A percentile compares a stretch with the other conserved stretches of the same genome.
Conservation (phyloP, 1,140 invertebrate genomes). For the Pectinophora gossypiella region DNA sequence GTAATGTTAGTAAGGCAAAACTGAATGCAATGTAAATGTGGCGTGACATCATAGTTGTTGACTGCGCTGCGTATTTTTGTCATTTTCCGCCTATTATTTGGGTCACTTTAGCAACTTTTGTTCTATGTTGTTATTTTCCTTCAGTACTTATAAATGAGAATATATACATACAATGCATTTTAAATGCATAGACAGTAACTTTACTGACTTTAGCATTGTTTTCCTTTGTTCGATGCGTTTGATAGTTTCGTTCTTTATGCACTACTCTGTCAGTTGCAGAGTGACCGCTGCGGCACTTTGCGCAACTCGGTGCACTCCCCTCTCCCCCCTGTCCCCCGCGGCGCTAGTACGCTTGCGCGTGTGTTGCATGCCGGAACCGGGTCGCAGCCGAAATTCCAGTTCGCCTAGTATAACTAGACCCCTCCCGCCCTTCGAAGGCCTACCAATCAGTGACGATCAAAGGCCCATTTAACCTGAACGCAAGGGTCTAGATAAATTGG, state of each 20-base stretch:
- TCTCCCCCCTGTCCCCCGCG: slow-evolving; percentile 18
- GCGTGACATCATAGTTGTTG: too few species aligned
- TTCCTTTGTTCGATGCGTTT: not conserved
- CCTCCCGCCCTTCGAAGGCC: slow-evolving; percentile 24
- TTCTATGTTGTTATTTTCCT: too few species aligned
- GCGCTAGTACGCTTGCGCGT: slow-evolving; percentile 56
- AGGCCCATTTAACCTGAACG: not conserved
- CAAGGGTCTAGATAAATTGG: slow-evolving; percentile 33
- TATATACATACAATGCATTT: not conserved
- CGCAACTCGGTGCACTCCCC: slow-evolving; percentile 65
- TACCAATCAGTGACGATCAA: not conserved
- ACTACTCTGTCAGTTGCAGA: slow-evolving; percentile 25
- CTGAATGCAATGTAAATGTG: too few species aligned
- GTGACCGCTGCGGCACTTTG: slow-evolving; percentile 59
- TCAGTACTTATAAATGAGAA: not conserved
- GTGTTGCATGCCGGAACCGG: slow-evolving; percentile 68
- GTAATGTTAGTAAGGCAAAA: too few species aligned
- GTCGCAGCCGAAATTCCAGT: slow-evolving; percentile 64
- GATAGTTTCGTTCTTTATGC: not conserved
- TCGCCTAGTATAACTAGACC: slow-evolving; percentile 36
- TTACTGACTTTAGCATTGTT: not conserved
- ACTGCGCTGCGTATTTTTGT: too few species aligned
- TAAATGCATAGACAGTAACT: not conserved
- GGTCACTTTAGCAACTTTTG: too few species aligned
- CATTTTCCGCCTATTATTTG: too few species aligned